Base-by-base conservation (phyloP, 2,888 invertebrate species). In the Agrotis clavis region DNA sequence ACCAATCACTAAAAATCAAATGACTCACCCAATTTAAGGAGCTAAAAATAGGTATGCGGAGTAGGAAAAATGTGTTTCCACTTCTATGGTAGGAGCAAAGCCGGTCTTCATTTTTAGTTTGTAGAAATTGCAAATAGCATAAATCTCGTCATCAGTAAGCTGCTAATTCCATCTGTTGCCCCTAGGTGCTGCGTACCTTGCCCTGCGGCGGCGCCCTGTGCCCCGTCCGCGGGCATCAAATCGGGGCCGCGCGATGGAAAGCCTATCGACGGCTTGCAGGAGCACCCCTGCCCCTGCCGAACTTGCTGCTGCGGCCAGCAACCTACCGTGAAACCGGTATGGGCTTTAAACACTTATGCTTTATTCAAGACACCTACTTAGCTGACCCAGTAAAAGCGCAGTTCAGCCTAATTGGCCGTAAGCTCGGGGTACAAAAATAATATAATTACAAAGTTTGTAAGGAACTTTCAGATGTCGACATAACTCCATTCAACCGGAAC, bases 251-350 rank as follows among this genome's bases (percentile, higher is more conserved):
- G 89, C 14, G 94, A 94, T 67, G 92, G 92, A 4, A 85, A 88
- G 66, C 90, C 90, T 1, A 88, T 93, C 54, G 92, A 91, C 60
- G 94, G 92, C 6, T 90, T 88, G 25, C 94, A 93, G 84, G 92
- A 92, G 62, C 83, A 86, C 0, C 90, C 92, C 2, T 95, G 95
- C 82, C 92, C 91, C 0, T 96, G 95, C 80, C 86, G 93, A 1
- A 82, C 89, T 0, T 96, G 95, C 87, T 95, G 95, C 88, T 95
- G 95, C 60, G 94, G 94, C 2, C 93, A 95, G 71, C 89, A 91
- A 0, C 85, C 92, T 0, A 74, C 86, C 9, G 91, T 92, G 19
- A 95, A 93, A 79, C 95, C 95, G 78, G 95, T 96, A 71, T 71
- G 87, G 25, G 18, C 9, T 9, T 54, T 54, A 7, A 21, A 16